Conservation (phyloP, 2,113 vertebrate genomes). For the Cebus imitator region DNA sequence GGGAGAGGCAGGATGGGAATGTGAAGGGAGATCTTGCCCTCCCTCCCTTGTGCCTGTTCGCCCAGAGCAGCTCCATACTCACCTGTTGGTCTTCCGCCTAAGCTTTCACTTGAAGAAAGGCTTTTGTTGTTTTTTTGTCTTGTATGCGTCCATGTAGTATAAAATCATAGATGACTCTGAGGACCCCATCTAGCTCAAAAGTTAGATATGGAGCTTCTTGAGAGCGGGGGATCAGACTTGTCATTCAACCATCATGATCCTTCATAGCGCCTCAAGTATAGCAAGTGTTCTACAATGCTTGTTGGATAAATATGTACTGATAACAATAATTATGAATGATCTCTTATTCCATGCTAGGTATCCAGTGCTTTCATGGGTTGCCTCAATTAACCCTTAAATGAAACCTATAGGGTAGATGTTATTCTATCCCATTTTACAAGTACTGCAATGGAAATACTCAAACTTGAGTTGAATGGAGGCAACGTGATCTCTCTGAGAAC, state of each 20-base stretch:
- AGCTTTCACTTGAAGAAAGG: not conserved
- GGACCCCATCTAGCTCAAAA: not conserved
- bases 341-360: not conserved
- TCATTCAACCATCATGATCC: not conserved
- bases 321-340: not conserved
- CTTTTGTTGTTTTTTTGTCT: not conserved
- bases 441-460: not conserved
- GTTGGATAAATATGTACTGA: not conserved
- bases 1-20: not conserved
- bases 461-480: not conserved
- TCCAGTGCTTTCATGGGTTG: not conserved
- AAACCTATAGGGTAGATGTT: not conserved
- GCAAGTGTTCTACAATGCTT: not conserved
- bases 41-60: not conserved
- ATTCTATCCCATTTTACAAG: not conserved
- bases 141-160: not conserved
- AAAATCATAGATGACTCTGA: not conserved
- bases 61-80: not conserved
- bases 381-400: not conserved
- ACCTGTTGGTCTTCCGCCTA: not conserved
- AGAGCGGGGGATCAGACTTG: not conserved
- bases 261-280: not conserved
- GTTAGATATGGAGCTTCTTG: not conserved
- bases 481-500: not conserved
- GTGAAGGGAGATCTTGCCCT: not conserved